These are phyloP conservation scores for Thermophis baileyi DNA, from an alignment of 2,113 vertebrate species.

Conservation along the genomic window DNA sequence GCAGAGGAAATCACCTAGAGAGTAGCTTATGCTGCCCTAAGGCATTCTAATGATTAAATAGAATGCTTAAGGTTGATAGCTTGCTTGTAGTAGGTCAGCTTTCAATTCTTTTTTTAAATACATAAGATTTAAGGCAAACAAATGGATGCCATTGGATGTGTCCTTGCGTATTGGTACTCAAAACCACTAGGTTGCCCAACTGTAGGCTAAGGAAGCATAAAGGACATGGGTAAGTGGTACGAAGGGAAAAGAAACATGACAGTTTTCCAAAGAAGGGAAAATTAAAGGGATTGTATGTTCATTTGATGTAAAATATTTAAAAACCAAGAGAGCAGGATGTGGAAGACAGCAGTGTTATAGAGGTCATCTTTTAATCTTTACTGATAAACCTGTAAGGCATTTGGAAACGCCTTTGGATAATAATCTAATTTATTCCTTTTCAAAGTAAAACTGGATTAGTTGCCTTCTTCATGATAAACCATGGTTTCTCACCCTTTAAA, in stretches of 20 bases:
- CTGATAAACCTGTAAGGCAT: not conserved
- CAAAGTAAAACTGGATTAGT: not conserved
- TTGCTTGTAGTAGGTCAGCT: not conserved
- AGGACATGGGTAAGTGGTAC: not conserved
- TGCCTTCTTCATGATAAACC: not conserved
- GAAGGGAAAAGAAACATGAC: not conserved
- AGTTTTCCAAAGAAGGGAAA: not conserved
- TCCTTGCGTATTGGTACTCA: not conserved
- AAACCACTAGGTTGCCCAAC: not conserved
- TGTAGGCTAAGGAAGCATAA: not conserved
- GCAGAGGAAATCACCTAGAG: not conserved
- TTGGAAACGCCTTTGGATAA: not conserved
- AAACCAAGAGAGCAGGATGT: not conserved
- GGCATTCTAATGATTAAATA: not conserved
- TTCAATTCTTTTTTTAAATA: not conserved
- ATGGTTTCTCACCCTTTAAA: not conserved
- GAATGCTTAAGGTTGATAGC: not conserved
- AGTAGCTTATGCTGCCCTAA: not conserved
- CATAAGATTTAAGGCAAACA: not conserved
- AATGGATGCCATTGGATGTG: not conserved
- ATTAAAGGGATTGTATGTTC: not conserved
- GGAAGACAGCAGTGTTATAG: not conserved
- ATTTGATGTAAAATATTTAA: not conserved
- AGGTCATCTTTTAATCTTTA: not conserved
- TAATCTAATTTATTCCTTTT: not conserved